A percentile compares a stretch with the other conserved stretches of the same genome.
phyloP scores from a whole-genome alignment of 2,113 vertebrate genomes.

The Hystrix brachyura region DNA sequence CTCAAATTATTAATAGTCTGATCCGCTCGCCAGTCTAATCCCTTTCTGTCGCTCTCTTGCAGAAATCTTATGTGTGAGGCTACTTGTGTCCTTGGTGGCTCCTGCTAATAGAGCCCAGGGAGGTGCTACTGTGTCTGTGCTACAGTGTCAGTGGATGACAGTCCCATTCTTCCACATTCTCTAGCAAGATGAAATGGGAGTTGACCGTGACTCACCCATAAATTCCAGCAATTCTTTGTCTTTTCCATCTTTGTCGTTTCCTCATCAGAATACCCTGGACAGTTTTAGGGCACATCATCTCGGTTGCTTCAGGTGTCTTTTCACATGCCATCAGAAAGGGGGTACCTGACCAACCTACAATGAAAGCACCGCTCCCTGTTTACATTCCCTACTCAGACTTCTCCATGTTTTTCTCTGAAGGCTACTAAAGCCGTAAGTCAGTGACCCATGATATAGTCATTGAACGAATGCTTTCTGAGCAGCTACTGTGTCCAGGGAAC shows the following conservation, averaged over 20 bases:
- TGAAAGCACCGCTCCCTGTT: not conserved
- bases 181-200: not conserved
- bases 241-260: not conserved
- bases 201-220: not conserved
- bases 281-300: fast-evolving
- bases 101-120: too few species aligned
- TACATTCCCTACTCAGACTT: not conserved
- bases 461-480: not conserved
- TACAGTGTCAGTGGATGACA: not conserved
- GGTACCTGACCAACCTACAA: not conserved
- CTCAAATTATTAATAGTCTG: too few species aligned
- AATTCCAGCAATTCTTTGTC: too few species aligned
- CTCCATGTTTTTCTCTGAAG: not conserved
- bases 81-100: not conserved
- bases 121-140: fast-evolving
- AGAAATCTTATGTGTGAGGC: not conserved
- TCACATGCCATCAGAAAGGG: not conserved
- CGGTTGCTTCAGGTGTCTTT: not conserved
- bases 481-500: too few species aligned
- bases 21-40: not conserved
- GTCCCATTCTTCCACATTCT: not conserved
- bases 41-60: not conserved
- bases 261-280: not conserved
- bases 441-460: not conserved
- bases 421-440: not conserved